phyloP scores from a whole-genome alignment of 2,888 invertebrate genomes.

The Pemphredon lugubris region DNA sequence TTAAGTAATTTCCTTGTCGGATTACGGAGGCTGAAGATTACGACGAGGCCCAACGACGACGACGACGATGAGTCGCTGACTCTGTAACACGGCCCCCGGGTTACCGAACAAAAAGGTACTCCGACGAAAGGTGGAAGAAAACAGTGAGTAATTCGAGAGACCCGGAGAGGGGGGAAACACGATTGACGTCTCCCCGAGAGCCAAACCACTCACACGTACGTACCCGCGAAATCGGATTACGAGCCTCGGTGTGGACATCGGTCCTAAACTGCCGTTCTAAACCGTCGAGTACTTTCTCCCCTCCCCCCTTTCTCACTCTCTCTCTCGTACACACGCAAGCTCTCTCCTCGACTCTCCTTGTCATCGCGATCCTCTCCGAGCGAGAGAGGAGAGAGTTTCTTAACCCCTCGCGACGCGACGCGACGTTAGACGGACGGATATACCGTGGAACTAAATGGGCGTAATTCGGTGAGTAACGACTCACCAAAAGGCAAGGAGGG shows the following conservation, averaged over 20 bases:
- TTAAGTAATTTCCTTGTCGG: conserved; percentile 62
- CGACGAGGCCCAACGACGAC: conserved; percentile 19
- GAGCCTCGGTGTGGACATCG: conserved; percentile 21
- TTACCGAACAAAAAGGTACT: conserved; percentile 18
- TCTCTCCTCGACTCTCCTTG: background rate
- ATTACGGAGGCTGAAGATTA: conserved; percentile 49
- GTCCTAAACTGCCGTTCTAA: conserved; percentile 20
- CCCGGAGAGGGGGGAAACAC: background rate
- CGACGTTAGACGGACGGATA: background rate
- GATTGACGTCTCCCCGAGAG: background rate
- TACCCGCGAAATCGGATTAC: conserved; percentile 52
- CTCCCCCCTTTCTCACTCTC: background rate
- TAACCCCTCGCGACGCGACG: conserved; percentile 11
- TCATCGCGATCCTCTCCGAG: background rate
- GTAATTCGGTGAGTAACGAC: conserved; percentile 61
- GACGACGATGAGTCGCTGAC: too few relatives aligned
- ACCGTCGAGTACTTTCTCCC: conserved; percentile 2
- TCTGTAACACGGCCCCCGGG: too few relatives aligned
- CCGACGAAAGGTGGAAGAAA: conserved; percentile 5
- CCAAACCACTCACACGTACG: background rate
- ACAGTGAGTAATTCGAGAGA: conserved; percentile 30
- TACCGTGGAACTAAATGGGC: conserved; percentile 23
- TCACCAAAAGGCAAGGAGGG: conserved; percentile 11
- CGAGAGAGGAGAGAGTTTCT: conserved; percentile 16
- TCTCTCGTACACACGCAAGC: background rate